These are phyloP conservation scores for Habroteleia sp. DNA, from an alignment of 2,888 invertebrate genomes.

Conservation along the genomic window DNA sequence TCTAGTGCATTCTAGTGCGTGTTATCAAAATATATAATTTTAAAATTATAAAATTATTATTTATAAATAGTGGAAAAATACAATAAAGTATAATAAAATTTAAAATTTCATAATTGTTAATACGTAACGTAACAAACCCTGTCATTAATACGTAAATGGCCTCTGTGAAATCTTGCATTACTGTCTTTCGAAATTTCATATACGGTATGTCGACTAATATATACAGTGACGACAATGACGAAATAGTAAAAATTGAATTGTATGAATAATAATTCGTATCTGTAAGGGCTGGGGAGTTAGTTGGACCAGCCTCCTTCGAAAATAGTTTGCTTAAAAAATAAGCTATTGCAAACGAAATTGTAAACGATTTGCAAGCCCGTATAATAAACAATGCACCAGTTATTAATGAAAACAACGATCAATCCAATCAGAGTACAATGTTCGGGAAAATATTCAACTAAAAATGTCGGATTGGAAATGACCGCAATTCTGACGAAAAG, in stretches of 20 bases:
- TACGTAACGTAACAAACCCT: not conserved
- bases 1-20: too few relatives aligned
- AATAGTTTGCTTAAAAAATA: not conserved
- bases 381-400: not conserved
- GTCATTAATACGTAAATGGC: not conserved
- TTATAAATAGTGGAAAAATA: not conserved
- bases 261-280: not conserved
- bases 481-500: slow-evolving; percentile 57
- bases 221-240: not conserved
- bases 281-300: not conserved
- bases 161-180: not conserved
- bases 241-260: not conserved
- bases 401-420: not conserved
- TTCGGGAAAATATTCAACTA: not conserved
- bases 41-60: not conserved
- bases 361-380: not conserved
- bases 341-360: not conserved
- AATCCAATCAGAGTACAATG: too few relatives aligned
- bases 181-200: not conserved
- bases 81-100: not conserved
- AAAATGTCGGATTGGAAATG: slow-evolving; percentile 27
- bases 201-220: not conserved
- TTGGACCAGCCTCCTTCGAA: not conserved
- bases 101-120: too few relatives aligned
- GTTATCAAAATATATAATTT: too few relatives aligned